Evolutionary conservation across 2,888 invertebrate species (phyloP).

Genomic region (Dione vanillae): DNA sequence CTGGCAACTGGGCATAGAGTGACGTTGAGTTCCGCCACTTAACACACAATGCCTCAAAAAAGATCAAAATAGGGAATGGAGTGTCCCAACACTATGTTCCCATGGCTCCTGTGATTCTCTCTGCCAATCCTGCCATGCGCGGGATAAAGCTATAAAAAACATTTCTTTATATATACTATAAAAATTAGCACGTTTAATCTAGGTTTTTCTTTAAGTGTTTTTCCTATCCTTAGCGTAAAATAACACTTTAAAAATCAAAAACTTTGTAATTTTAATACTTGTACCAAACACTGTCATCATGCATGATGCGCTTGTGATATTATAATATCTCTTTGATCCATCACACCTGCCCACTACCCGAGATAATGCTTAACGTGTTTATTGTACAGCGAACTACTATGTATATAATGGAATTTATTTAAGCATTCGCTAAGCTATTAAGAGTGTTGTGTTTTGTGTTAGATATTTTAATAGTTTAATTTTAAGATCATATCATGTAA

Average conservation of each 20-base stretch:
- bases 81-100: too few species aligned
- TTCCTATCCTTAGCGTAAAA: too few species aligned
- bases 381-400: conserved; percentile 7
- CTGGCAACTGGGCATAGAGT: too few species aligned
- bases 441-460: neutral
- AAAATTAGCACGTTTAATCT: too few species aligned
- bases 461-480: neutral
- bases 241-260: neutral
- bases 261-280: conserved; percentile 1
- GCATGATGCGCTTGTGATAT: conserved; percentile 36
- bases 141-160: too few species aligned
- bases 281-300: conserved; percentile 34
- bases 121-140: too few species aligned
- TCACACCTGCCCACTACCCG: conserved; percentile 29
- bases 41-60: too few species aligned
- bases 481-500: neutral
- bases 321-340: conserved; percentile 41
- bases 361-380: conserved; percentile 22
- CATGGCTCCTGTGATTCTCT: too few species aligned
- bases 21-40: too few species aligned
- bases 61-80: too few species aligned
- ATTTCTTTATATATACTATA: too few species aligned
- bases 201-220: too few species aligned
- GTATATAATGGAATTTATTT: conserved; percentile 11
- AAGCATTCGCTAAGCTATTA: neutral